Evolutionary conservation across 2,797 vertebrate genomes (phyloP).

Genomic region (Cossypha heuglini): DNA sequence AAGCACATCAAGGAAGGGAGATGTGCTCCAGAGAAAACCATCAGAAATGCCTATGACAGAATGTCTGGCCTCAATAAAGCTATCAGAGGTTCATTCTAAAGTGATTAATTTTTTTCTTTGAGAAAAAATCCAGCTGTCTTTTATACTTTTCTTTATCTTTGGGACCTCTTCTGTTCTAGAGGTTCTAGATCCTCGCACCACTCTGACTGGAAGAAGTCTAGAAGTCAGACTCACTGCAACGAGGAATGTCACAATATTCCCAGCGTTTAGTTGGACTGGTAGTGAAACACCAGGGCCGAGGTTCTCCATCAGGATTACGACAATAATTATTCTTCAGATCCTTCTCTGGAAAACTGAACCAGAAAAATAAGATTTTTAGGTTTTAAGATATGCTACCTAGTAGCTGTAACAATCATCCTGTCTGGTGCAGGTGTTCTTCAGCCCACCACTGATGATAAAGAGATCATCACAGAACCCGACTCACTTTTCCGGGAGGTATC

Average conservation of each 20-base stretch:
- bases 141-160: background rate
- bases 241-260: constrained; percentile 87
- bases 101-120: background rate
- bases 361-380: background rate
- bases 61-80: background rate
- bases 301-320: constrained; percentile 94
- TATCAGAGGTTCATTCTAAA: background rate
- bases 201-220: background rate
- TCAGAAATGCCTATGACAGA: background rate
- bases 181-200: background rate
- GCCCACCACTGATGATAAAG: background rate
- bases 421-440: background rate
- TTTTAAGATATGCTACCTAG: background rate
- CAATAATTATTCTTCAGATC: constrained; percentile 91
- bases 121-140: background rate
- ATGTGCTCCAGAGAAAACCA: background rate
- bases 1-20: background rate
- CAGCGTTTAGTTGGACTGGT: constrained; percentile 82
- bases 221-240: constrained; percentile 81
- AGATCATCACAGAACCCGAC: background rate
- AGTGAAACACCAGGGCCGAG: constrained; percentile 93
- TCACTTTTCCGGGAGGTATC: constrained; percentile 88
- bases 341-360: constrained; percentile 86
- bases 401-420: background rate
- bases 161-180: background rate